Conservation (phyloP, 2,888 invertebrate species). For the Branchipolynoe longqiensis region DNA sequence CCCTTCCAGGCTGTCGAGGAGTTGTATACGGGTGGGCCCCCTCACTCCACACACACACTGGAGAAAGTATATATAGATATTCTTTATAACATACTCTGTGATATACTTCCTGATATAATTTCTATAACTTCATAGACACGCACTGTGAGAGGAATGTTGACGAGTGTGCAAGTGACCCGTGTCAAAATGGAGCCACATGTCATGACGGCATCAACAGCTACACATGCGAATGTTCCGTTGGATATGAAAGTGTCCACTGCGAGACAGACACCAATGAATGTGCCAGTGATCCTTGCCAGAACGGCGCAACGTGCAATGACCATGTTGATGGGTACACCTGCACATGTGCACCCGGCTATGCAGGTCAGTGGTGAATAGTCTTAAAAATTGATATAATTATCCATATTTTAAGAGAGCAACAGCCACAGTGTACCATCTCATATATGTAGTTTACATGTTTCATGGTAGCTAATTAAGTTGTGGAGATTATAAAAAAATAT, state of each 20-base stretch:
- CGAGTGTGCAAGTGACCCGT: conserved; percentile 34
- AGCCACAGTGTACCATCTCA: too few relatives aligned
- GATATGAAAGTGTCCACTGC: conserved; percentile 39
- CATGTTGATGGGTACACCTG: conserved; percentile 24
- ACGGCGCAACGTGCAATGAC: conserved; percentile 23
- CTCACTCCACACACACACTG: too few relatives aligned
- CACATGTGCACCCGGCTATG: conserved; percentile 15
- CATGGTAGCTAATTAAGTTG: too few relatives aligned
- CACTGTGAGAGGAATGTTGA: conserved; percentile 40
- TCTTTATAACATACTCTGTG: background rate
- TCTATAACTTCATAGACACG: background rate
- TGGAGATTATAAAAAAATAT: too few relatives aligned
- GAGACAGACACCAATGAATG: conserved; percentile 14
- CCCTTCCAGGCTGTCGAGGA: too few relatives aligned
- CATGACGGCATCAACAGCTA: conserved; percentile 1
- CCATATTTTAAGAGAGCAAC: too few relatives aligned
- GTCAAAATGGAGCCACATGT: conserved; percentile 34
- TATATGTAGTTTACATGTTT: too few relatives aligned
- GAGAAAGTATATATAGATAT: too few relatives aligned
- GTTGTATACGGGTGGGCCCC: too few relatives aligned
- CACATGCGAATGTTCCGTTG: conserved; percentile 16
- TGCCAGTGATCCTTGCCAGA: conserved; percentile 33
- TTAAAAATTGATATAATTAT: conserved; percentile 87
- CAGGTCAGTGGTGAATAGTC: conserved; percentile 65
- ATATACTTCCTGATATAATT: background rate